A percentile compares a stretch with the other conserved stretches of the same genome.
phyloP scores from a whole-genome alignment of 2,797 vertebrate genomes.

The Phrynocephalus vlangalii region DNA sequence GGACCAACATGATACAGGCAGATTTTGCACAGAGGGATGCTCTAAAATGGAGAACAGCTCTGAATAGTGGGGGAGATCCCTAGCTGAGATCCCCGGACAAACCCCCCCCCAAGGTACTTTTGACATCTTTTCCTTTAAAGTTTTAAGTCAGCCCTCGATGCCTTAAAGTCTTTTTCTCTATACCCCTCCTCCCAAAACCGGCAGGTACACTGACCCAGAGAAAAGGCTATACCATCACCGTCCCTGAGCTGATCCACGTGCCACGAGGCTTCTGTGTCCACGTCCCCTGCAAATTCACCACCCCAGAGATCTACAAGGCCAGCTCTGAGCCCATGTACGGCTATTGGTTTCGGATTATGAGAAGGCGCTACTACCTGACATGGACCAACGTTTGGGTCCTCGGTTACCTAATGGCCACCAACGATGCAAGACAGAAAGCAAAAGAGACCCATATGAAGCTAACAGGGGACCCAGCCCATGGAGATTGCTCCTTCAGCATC shows the following conservation, averaged over 20 bases:
- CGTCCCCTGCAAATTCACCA: background rate
- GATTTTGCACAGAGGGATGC: no score
- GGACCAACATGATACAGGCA: no score
- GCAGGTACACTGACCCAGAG: background rate
- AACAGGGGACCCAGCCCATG: background rate
- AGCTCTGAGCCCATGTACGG: background rate
- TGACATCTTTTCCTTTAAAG: background rate
- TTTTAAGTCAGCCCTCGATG: background rate
- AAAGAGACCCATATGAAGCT: background rate
- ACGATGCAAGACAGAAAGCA: background rate
- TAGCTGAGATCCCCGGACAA: background rate
- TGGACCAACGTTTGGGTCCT: background rate
- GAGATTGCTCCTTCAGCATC: slow-evolving; percentile 16
- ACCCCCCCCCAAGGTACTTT: background rate
- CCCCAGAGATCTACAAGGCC: background rate
- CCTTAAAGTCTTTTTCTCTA: background rate
- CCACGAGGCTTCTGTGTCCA: background rate
- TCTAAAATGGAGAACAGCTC: no score
- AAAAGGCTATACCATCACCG: background rate
- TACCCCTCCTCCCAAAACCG: background rate
- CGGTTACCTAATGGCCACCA: background rate
- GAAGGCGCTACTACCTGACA: background rate
- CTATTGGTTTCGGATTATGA: background rate
- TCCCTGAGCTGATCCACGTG: background rate
- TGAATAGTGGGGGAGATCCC: background rate